Evolutionary conservation across 2,888 invertebrate genomes (phyloP).

Genomic region (Gonocerus acuteangulatus): DNA sequence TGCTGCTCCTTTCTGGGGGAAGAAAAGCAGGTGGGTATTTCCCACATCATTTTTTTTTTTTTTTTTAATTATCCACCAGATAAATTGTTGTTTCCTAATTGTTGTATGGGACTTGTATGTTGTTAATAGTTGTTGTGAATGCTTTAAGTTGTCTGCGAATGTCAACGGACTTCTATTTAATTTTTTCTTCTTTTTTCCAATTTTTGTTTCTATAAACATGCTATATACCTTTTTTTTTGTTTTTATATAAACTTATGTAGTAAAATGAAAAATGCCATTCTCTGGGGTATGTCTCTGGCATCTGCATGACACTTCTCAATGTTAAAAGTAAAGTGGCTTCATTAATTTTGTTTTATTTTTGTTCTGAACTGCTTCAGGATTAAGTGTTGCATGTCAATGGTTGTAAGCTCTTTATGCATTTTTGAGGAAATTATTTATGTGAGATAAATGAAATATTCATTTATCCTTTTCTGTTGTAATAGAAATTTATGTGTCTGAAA

Average conservation of each 20-base stretch:
- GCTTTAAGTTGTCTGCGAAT: background rate
- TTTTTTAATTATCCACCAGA: background rate
- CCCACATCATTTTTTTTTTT: background rate
- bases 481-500: too few relatives aligned
- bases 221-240: too few relatives aligned
- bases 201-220: too few relatives aligned
- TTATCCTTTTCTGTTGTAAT: too few relatives aligned
- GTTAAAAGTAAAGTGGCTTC: background rate
- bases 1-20: background rate
- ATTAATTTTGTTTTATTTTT: background rate
- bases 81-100: constrained; percentile 4
- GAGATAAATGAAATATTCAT: too few relatives aligned
- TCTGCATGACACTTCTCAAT: too few relatives aligned
- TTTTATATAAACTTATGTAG: too few relatives aligned
- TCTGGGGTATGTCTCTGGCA: too few relatives aligned
- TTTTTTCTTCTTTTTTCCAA: background rate
- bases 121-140: constrained; percentile 5
- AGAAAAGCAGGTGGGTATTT: constrained; percentile 7
- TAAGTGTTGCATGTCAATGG: constrained; percentile 21
- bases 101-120: constrained; percentile 7
- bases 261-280: too few relatives aligned
- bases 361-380: background rate
- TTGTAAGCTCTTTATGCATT: constrained; percentile 3
- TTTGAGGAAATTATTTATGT: background rate
- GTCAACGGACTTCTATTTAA: background rate